Evolutionary conservation across 2,113 vertebrate genomes (phyloP).

Genomic region (Corvus moneduloides): DNA sequence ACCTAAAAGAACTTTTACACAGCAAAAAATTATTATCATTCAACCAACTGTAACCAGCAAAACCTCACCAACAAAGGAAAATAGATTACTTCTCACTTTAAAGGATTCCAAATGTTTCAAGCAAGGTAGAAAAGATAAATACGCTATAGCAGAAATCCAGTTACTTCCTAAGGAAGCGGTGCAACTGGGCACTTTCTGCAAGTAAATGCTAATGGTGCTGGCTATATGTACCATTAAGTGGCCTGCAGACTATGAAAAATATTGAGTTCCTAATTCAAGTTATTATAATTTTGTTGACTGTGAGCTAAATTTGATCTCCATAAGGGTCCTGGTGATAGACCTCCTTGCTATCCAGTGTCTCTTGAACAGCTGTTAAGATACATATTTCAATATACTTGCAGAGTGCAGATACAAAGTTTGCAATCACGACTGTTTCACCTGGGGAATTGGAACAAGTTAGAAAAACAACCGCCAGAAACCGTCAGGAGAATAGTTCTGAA

Average conservation of each 20-base stretch:
- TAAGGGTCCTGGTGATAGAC: neutral
- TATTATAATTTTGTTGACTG: neutral
- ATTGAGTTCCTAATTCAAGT: neutral
- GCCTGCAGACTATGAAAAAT: neutral
- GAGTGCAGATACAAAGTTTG: neutral
- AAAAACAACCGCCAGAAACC: neutral
- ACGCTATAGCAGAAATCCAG: neutral
- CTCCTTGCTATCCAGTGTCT: neutral
- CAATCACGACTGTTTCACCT: neutral
- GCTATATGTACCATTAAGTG: rapidly evolving
- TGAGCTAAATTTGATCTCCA: neutral
- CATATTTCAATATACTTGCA: neutral
- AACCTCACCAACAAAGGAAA: neutral
- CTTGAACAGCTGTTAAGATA: neutral
- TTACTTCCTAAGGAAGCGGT: neutral
- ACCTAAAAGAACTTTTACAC: neutral
- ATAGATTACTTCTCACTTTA: neutral
- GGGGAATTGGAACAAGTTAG: neutral
- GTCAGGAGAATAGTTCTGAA: neutral
- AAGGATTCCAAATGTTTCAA: neutral
- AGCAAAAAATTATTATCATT: neutral
- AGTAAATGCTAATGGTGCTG: neutral
- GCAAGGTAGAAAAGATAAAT: neutral
- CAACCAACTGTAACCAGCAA: neutral
- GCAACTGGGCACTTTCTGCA: neutral